phyloP scores from a whole-genome alignment of 2,113 vertebrate species.

The Galemys pyrenaicus region DNA sequence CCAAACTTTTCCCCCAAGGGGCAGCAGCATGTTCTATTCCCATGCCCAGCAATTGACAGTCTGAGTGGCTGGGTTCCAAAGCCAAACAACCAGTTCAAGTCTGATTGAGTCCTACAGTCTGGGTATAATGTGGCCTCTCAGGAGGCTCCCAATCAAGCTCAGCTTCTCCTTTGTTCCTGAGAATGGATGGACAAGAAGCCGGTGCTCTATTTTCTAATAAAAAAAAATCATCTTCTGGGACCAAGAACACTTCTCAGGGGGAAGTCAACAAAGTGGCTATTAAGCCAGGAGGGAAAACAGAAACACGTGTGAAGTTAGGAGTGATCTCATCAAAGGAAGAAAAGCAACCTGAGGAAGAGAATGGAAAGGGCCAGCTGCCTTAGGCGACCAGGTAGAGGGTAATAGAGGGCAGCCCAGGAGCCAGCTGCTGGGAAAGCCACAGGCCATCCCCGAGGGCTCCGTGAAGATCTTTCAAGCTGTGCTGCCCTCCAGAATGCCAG shows the following conservation, averaged over 20 bases:
- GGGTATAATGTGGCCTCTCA: rapidly evolving
- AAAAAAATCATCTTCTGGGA: not conserved
- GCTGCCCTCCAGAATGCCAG: rapidly evolving
- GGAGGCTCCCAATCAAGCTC: rapidly evolving
- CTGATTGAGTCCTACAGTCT: not conserved
- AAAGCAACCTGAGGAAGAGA: not conserved
- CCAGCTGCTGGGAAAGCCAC: not conserved
- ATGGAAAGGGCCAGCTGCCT: not conserved
- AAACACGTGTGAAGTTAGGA: not conserved
- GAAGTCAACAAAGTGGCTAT: not conserved
- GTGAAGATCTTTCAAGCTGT: not conserved
- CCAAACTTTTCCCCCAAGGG: not conserved
- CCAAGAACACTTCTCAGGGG: not conserved
- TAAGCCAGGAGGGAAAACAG: not conserved
- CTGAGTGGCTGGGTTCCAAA: not conserved
- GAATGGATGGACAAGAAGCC: not conserved
- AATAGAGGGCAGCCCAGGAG: not conserved
- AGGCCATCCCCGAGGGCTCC: too few species aligned
- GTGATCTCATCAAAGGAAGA: not conserved
- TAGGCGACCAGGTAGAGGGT: not conserved
- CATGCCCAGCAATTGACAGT: rapidly evolving
- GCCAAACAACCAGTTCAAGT: not conserved
- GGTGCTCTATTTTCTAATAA: not conserved
- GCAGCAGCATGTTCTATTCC: not conserved
- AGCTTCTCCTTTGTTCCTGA: not conserved